phyloP scores from a whole-genome alignment of 2,888 invertebrate genomes.

The Ophion costatus region DNA sequence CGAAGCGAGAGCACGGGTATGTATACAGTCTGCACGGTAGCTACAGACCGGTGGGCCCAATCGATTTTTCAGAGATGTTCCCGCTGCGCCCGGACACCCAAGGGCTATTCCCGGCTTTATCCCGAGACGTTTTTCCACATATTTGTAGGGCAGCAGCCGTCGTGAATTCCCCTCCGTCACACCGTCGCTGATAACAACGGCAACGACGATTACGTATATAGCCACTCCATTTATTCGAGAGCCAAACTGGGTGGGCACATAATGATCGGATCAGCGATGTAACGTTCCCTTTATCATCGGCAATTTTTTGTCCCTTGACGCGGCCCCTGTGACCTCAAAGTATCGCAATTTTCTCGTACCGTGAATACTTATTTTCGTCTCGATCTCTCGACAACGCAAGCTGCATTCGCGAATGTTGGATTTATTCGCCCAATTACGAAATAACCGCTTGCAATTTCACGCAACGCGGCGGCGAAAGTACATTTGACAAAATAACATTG shows the following conservation, averaged over 20 bases:
- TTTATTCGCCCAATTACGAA: neutral
- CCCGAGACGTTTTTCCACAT: slow-evolving; percentile 51
- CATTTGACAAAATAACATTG: neutral
- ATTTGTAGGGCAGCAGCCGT: slow-evolving; percentile 58
- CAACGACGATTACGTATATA: slow-evolving; percentile 9
- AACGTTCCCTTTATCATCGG: slow-evolving; percentile 1
- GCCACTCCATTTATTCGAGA: slow-evolving; percentile 27
- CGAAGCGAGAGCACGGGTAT: slow-evolving; percentile 30
- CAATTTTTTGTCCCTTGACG: neutral
- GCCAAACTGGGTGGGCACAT: slow-evolving; percentile 22
- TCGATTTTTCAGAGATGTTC: slow-evolving; percentile 63
- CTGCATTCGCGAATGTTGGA: neutral
- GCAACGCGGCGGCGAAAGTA: neutral
- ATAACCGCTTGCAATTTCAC: neutral
- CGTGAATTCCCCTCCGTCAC: slow-evolving; percentile 27
- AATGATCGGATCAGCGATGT: slow-evolving; percentile 28
- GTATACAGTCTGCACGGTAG: slow-evolving; percentile 31
- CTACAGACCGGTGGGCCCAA: slow-evolving; percentile 41
- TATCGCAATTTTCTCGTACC: neutral
- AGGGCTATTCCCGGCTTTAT: slow-evolving; percentile 59
- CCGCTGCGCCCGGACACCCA: slow-evolving; percentile 46
- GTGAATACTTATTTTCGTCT: neutral
- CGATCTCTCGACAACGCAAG: neutral
- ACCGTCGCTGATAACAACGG: neutral
- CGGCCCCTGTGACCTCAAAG: neutral